Evolutionary conservation across 2,113 vertebrate genomes (phyloP).

Genomic region (Riparia riparia): DNA sequence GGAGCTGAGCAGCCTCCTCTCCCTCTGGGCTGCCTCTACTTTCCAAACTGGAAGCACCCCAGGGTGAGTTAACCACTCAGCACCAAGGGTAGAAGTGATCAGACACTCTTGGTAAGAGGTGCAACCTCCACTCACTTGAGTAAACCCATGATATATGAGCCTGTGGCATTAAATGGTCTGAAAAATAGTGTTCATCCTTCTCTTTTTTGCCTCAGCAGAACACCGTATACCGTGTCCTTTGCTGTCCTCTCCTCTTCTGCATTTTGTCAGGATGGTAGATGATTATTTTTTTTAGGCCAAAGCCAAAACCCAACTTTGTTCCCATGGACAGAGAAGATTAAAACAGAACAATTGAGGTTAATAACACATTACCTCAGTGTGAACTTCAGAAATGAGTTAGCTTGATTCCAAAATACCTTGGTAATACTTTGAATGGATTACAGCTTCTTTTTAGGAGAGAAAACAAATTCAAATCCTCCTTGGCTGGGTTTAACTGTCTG

Average conservation of each 20-base stretch:
- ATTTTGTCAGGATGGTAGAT: not conserved
- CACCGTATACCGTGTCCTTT: not conserved
- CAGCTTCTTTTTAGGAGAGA: conserved; percentile 11
- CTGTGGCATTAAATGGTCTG: not conserved
- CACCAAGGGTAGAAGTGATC: not conserved
- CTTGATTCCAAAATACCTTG: conserved; percentile 13
- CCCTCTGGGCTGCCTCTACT: not conserved
- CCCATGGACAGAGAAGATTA: conserved; percentile 4
- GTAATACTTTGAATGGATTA: conserved; percentile 41
- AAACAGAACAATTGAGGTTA: conserved; percentile 33
- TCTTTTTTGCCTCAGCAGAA: not conserved
- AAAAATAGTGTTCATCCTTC: not conserved
- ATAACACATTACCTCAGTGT: not conserved
- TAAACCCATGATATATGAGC: not conserved
- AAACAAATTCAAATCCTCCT: conserved; percentile 34
- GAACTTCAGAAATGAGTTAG: conserved; percentile 39
- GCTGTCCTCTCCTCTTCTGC: not conserved
- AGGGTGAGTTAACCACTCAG: rapidly evolving
- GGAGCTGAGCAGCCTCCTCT: not conserved
- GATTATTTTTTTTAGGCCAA: conserved; percentile 15
- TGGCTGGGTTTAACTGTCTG: not conserved
- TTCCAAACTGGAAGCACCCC: not conserved
- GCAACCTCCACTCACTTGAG: rapidly evolving
- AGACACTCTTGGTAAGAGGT: not conserved
- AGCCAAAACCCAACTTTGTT: not conserved